phyloP scores from a whole-genome alignment of 2,888 invertebrate species.

The Elegia similella region DNA sequence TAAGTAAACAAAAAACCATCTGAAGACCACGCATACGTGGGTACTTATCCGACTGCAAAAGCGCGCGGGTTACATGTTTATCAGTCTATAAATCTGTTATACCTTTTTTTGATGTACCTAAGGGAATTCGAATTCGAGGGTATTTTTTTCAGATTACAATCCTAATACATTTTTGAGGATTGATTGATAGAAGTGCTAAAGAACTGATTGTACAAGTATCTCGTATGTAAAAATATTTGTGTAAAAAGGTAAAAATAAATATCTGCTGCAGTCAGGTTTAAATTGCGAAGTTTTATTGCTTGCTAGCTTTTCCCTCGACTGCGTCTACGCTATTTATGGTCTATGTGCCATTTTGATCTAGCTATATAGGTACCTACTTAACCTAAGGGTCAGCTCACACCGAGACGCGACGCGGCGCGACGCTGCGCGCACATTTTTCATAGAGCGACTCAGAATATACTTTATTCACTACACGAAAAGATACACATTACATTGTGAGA shows the following conservation, averaged over 20 bases:
- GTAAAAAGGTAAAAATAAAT: neutral
- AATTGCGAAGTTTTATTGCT: slow-evolving; percentile 4
- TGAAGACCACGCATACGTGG: neutral
- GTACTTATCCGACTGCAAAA: slow-evolving; percentile 8
- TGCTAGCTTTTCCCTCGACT: too few species aligned
- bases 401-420: slow-evolving; percentile 24
- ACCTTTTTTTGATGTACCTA: neutral
- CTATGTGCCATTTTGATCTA: too few species aligned
- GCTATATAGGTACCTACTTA: too few species aligned
- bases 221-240: slow-evolving; percentile 7
- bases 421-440: slow-evolving; percentile 6
- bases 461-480: too few species aligned
- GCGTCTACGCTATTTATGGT: too few species aligned
- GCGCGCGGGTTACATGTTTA: slow-evolving; percentile 7
- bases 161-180: neutral
- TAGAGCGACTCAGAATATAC: too few species aligned
- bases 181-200: neutral
- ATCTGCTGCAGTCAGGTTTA: slow-evolving; percentile 5
- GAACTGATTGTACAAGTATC: slow-evolving; percentile 11
- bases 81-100: neutral
- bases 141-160: neutral
- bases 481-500: too few species aligned
- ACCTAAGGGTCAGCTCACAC: slow-evolving; percentile 24
- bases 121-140: neutral
- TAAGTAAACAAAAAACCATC: too few species aligned